phyloP scores from a whole-genome alignment of 2,888 invertebrate genomes.

The Apotomis turbidana region DNA sequence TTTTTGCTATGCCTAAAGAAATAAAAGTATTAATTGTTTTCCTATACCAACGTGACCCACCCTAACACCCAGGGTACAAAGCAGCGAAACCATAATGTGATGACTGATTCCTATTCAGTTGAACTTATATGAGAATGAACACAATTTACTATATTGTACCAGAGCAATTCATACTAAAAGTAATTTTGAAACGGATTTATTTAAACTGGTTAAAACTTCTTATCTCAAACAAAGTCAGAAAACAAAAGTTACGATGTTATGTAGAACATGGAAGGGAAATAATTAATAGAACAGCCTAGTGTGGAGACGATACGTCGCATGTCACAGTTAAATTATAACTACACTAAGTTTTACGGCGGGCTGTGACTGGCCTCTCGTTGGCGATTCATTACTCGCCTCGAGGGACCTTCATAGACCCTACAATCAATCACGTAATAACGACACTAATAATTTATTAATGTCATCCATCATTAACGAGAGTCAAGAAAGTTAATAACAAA shows the following conservation, averaged over 20 bases:
- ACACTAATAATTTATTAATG: neutral
- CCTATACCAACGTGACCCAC: no score
- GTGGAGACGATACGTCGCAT: slow-evolving; percentile 57
- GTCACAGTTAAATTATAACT: slow-evolving; percentile 49
- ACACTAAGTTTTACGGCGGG: slow-evolving; percentile 54
- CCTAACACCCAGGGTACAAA: no score
- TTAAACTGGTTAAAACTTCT: slow-evolving; percentile 66
- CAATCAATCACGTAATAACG: neutral
- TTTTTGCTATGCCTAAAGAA: no score
- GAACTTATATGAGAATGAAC: no score
- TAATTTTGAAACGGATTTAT: slow-evolving; percentile 66
- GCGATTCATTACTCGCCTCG: neutral
- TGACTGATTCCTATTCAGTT: no score
- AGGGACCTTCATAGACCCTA: neutral
- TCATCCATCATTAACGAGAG: neutral
- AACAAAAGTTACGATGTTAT: slow-evolving; percentile 57
- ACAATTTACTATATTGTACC: neutral
- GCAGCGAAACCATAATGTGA: no score
- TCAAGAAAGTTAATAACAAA: neutral
- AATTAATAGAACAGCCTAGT: slow-evolving; percentile 55
- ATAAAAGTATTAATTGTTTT: no score
- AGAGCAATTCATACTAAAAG: slow-evolving; percentile 57
- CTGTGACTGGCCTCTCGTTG: slow-evolving; percentile 47
- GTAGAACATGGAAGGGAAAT: slow-evolving; percentile 53
- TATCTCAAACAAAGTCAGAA: slow-evolving; percentile 65